Evolutionary conservation across 2,113 vertebrate genomes (phyloP), one percentile per base, ranked within the genome.

Genomic region (Pantherophis guttatus): DNA sequence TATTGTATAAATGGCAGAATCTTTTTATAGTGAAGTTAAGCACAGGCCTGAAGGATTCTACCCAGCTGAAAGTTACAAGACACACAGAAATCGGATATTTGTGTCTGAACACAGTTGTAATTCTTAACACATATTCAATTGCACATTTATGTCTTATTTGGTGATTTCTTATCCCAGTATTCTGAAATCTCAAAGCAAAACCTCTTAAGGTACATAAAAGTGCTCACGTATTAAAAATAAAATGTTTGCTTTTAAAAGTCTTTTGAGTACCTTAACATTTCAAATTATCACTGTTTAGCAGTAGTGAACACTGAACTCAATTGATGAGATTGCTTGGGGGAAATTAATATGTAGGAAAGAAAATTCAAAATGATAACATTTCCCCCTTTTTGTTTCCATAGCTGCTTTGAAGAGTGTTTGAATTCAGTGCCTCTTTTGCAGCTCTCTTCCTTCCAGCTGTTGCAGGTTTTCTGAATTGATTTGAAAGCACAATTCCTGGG

Each of bases 401-500:
- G 94, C 94, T 90, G 94, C 17, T 88, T 62, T 54, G 90, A 65
- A 1, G 29, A 50, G n/a, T 62, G 52, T 65, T 94, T 55, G 90
- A 85, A 90, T 13, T 52, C 19, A 26, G 24, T 86, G n/a, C 50
- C 94, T 94, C 33, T 93, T 97, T 96, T 98, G 97, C 97, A 98
- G 97, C 98, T 97, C 96, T 97, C 94, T 58, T 88, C 95, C 93
- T 97, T 96, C 94, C 96, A 95, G 97, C 96, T 98, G 98, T 98
- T 98, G 96, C 97, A 97, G 97, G 96, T 97, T 96, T 96, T 55
- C 86, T 55, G 10, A 53, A 57, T 88, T 65, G 97, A 96, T 97
- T 57, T 94, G 98, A 95, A 95, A 97, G 97, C 95, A 96, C 96
- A 97, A 95, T 96, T 96, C 96, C 98, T 98, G 98, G 98, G 98